Evolutionary conservation across 2,113 vertebrate genomes (phyloP), one percentile per base, ranked within the genome.

Genomic region (Eulemur rufifrons): DNA sequence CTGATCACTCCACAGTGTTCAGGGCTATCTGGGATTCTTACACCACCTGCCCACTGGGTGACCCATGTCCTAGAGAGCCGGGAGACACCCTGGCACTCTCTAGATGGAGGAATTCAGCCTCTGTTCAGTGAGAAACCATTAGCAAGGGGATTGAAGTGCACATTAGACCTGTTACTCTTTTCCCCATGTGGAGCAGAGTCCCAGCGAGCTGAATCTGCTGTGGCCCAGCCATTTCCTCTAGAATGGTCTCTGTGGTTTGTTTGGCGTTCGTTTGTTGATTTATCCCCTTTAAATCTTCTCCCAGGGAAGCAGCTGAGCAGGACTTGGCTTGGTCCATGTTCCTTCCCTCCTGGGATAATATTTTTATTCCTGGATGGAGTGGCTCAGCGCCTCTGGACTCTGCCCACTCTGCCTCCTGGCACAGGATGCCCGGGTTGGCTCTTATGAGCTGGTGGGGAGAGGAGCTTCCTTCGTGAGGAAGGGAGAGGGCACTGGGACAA

Each of bases 231-330:
- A 1, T 84, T 96, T 95, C 94, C 97, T 87, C 91, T 84, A 91
- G 97, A 92, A 23, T 87, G 86, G 87, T 94, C 96, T 91, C 97
- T 97, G 52, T 92, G 89, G 56, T 29, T 71, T 81, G 66, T 73
- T 89, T 93, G 93, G 96, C 59, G 1, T 89, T 85, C 6, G 8
- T 95, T 96, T 97, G 95, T 98, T 98, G 97, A 96, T 96, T 97
- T 98, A 85, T 98, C 96, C 97, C 95, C 88, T 98, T 98, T 98
- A 97, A 97, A 94, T 97, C 97, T 95, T 97, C 97, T 98, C 96
- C 94, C 84, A 91, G 87, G 95, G 94, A 96, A 98, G 77, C 96
- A 96, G 87, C 89, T 66, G 89, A 97, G 95, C 97, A 86, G 82
- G 94, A 93, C 93, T 84, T 98, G 97, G 86, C 91, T 96, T 96